Conservation (phyloP, 2,888 invertebrate genomes). For the Limenitis camilla region DNA sequence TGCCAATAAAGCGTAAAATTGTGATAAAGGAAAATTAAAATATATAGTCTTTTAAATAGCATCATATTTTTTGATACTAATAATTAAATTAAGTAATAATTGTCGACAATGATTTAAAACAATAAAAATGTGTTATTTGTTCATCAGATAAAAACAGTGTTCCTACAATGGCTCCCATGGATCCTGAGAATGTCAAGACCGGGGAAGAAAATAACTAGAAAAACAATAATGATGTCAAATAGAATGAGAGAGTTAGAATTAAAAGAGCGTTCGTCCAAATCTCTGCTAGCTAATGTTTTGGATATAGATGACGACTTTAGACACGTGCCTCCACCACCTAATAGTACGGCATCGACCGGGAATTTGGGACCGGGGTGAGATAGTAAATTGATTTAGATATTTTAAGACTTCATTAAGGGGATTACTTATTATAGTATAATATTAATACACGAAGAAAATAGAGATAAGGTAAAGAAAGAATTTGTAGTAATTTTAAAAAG, state of each 20-base stretch:
- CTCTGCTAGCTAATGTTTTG: slow-evolving; percentile 93
- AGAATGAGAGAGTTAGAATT: slow-evolving; percentile 94
- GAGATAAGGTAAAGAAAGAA: too few species aligned
- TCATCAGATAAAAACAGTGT: slow-evolving; percentile 90
- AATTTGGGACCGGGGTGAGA: slow-evolving; percentile 78
- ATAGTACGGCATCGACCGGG: slow-evolving; percentile 75
- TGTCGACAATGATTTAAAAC: too few species aligned
- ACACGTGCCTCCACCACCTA: slow-evolving; percentile 80
- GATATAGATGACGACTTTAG: slow-evolving; percentile 97
- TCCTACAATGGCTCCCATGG: slow-evolving; percentile 99
- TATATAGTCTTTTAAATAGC: too few species aligned
- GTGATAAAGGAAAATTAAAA: too few species aligned
- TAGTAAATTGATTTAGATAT: not conserved
- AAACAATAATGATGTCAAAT: slow-evolving; percentile 91
- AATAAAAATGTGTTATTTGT: slow-evolving; percentile 15
- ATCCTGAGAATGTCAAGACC: slow-evolving; percentile 96
- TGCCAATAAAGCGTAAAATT: too few species aligned
- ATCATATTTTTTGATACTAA: too few species aligned
- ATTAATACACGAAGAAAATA: too few species aligned
- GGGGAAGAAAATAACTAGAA: slow-evolving; percentile 93
- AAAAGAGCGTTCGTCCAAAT: slow-evolving; percentile 94
- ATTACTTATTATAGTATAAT: too few species aligned
- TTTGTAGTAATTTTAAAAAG: too few species aligned
- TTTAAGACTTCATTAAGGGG: too few species aligned
- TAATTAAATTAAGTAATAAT: too few species aligned